Percentiles rank a stretch among this genome's conserved stretches.
Evolutionary conservation across 2,113 vertebrate species (phyloP).

Genomic region (Microtus oregoni): DNA sequence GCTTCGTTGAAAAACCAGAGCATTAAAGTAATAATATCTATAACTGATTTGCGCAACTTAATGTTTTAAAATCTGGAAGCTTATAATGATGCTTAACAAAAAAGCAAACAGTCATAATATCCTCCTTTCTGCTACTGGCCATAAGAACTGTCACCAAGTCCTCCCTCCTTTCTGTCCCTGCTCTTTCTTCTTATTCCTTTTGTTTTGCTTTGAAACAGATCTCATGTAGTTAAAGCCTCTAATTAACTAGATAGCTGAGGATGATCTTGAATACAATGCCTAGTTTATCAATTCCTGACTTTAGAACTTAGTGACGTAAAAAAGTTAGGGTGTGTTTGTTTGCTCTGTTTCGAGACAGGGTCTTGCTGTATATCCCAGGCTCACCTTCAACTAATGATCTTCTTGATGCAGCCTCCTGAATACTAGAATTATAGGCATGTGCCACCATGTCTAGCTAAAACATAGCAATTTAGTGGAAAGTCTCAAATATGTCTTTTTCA

Average conservation of each 20-base stretch:
- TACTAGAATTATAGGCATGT: not conserved
- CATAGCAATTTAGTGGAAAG: not conserved
- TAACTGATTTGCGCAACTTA: slow-evolving; percentile 37
- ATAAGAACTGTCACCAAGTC: not conserved
- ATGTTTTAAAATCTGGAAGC: slow-evolving; percentile 5
- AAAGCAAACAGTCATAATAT: not conserved
- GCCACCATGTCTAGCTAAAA: not conserved
- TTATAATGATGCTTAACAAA: not conserved
- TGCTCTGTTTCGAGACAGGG: not conserved
- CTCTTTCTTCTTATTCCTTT: not conserved
- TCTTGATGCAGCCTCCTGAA: not conserved
- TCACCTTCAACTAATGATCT: not conserved
- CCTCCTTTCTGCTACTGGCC: not conserved
- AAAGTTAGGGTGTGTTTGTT: not conserved
- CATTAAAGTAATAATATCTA: slow-evolving; percentile 1
- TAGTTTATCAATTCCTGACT: not conserved
- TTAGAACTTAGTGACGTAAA: not conserved
- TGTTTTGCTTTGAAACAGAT: not conserved
- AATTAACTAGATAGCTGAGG: not conserved
- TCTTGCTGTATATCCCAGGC: not conserved
- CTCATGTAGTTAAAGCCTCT: not conserved
- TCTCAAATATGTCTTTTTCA: not conserved
- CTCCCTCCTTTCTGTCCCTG: not conserved
- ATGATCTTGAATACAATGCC: not conserved
- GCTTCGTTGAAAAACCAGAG: not conserved